phyloP scores from a whole-genome alignment of 2,113 vertebrate genomes.

The Phalacrocorax aristotelis region DNA sequence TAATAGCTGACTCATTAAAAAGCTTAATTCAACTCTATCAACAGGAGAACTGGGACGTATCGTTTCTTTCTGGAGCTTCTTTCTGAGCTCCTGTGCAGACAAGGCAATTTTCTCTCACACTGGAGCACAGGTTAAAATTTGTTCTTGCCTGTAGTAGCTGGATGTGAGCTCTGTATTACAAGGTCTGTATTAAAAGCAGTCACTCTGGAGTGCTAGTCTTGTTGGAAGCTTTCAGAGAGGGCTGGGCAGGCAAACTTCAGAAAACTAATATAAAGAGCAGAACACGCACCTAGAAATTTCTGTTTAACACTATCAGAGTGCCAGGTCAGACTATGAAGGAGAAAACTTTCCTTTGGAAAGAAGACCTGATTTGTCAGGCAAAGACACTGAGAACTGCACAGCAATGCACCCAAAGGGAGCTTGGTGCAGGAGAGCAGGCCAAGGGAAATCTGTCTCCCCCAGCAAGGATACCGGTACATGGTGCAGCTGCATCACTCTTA shows the following conservation, averaged over 20 bases:
- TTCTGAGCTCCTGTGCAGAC: constrained; percentile 30
- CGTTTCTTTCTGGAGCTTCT: neutral
- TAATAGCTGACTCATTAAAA: neutral
- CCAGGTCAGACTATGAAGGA: neutral
- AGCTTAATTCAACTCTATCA: neutral
- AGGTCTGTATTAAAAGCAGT: neutral
- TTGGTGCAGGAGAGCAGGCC: neutral
- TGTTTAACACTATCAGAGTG: neutral
- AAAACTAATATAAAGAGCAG: neutral
- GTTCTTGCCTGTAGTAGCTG: constrained; percentile 38
- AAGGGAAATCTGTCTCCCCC: neutral
- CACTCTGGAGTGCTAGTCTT: neutral
- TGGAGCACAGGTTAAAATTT: constrained; percentile 46
- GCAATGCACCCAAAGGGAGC: neutral
- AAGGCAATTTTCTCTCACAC: constrained; percentile 16
- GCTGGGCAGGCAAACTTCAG: neutral
- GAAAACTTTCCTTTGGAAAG: neutral
- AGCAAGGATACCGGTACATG: rapidly evolving
- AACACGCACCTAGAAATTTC: neutral
- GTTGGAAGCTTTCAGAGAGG: neutral
- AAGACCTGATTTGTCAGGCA: neutral
- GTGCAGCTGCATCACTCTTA: neutral
- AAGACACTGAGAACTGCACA: neutral
- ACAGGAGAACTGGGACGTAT: neutral
- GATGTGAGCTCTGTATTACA: neutral